Base-by-base conservation (phyloP, 2,797 vertebrate genomes). In the Sitta carolinensis region DNA sequence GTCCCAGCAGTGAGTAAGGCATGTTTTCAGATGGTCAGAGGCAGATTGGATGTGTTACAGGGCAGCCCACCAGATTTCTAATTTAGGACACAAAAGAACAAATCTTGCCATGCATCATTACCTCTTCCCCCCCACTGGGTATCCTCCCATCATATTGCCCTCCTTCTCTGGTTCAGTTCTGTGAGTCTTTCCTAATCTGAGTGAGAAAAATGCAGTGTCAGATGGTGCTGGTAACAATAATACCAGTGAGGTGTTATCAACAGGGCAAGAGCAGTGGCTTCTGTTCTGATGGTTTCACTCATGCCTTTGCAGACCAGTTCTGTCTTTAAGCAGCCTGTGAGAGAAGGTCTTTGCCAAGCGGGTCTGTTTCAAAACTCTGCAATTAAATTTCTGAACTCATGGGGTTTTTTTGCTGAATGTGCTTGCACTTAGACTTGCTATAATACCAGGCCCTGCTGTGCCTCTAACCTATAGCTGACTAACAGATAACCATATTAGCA, bases 121-220 rank as follows among this genome's bases (percentile, higher is more conserved):
- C 14, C 36, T 36, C 36, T 36, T n/a, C n/a, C 13, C 13, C 2
- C 1, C 2, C n/a, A 8, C 8, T 19, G 4, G 27, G 10, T 61
- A 26, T 38, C 11, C 6, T 19, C 15, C 7, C 10, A 32, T 19
- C 4, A 3, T 22, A 38, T 18, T 64, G 51, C n/a, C 17, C 5
- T 57, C 21, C 13, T 64, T 52, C 52, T 76, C 36, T 1, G 0
- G 3, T 55, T 84, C 64, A 64, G 42, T 10, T 83, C 67, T 83
- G 19, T n/a, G 26, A 52, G 25, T 20, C 25, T 61, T 73, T 23
- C 59, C n/a, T 38, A 38, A n/a, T 26, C 45, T 16, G 43, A 38
- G 25, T 34, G 50, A 76, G 52, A 59, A 48, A 70, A 87, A 70
- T 9, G 9, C 17, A 2, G 10, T 36, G 25, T 54, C 74, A 67